Evolutionary conservation across 2,113 vertebrate genomes (phyloP).

Genomic region (Sitta europaea): DNA sequence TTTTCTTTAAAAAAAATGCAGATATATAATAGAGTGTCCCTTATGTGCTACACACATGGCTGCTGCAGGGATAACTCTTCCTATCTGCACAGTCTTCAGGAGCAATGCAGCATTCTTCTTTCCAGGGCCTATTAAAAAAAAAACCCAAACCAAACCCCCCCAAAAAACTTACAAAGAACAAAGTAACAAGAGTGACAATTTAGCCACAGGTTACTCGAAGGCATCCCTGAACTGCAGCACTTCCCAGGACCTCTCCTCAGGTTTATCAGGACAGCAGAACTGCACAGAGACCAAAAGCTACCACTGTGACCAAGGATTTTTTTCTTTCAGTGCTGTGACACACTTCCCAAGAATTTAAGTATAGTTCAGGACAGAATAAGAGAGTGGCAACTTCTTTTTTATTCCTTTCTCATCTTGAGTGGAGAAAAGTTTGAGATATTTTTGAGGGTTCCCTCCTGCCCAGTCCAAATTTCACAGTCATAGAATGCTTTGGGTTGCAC

Average conservation of each 20-base stretch:
- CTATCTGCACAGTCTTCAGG: neutral
- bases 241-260: neutral
- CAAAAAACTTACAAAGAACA: too few species aligned
- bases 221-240: neutral
- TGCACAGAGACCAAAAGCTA: neutral
- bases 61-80: neutral
- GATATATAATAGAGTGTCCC: neutral
- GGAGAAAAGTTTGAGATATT: neutral
- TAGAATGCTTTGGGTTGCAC: neutral
- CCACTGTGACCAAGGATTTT: neutral
- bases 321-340: neutral
- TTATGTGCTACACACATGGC: neutral
- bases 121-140: neutral
- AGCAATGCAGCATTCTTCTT: neutral
- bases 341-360: neutral
- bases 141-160: too few species aligned
- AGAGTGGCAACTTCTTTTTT: neutral
- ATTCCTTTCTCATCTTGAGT: neutral
- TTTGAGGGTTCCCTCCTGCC: neutral
- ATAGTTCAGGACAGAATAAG: neutral
- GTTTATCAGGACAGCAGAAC: neutral
- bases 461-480: neutral
- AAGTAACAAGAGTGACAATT: rapidly evolving
- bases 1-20: neutral
- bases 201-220: neutral